These are phyloP conservation scores for Myopa testacea DNA, from an alignment of 2,888 invertebrate genomes.

Conservation along the genomic window DNA sequence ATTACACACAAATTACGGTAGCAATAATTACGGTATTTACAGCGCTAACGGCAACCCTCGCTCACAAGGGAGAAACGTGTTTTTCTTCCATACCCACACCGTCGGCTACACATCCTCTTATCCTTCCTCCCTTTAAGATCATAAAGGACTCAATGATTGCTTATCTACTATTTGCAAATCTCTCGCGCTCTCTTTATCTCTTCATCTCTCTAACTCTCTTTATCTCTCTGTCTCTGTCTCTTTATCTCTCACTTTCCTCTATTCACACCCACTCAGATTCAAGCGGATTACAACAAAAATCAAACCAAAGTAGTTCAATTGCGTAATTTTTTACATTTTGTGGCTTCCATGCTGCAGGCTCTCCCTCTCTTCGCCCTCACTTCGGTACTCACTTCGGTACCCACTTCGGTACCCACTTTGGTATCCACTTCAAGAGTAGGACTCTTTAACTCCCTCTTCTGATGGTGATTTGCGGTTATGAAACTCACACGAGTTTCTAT, in stretches of 20 bases:
- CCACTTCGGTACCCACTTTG: background rate
- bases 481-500: background rate
- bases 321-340: conserved; percentile 27
- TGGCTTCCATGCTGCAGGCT: background rate
- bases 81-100: too few relatives aligned
- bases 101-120: background rate
- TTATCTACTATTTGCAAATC: too few relatives aligned
- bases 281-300: conserved; percentile 39
- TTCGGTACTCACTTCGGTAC: background rate
- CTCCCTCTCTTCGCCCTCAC: background rate
- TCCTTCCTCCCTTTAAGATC: too few relatives aligned
- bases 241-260: too few relatives aligned
- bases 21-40: background rate
- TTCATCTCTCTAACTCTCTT: too few relatives aligned
- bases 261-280: background rate
- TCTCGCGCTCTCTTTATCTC: too few relatives aligned
- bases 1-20: conserved; percentile 43
- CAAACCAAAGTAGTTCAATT: conserved; percentile 42
- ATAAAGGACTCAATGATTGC: too few relatives aligned
- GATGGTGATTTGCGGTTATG: conserved; percentile 35
- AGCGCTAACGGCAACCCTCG: background rate
- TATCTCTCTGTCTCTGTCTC: too few relatives aligned
- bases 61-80: too few relatives aligned
- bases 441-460: background rate
- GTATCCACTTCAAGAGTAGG: too few relatives aligned